Base-by-base conservation (phyloP, 2,797 vertebrate species). In the Tragopan temminckii region DNA sequence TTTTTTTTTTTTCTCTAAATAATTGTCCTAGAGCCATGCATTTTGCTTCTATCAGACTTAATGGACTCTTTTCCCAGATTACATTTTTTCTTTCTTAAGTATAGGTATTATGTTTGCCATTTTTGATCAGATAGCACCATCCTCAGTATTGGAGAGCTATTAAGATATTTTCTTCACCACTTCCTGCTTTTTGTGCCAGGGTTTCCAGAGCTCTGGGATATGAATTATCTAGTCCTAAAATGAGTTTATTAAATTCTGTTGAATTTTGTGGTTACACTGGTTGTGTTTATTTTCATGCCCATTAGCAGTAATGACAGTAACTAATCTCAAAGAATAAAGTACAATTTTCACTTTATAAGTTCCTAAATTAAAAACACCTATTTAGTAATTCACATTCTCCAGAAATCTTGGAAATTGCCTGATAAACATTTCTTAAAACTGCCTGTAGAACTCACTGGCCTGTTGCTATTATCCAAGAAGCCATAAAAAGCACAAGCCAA, bases 281-380 rank as follows among this genome's bases (percentile, higher is more conserved):
- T 50, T 80, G 11, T 71, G 12, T 77, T 90, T 78, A 74, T 58
- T 87, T 92, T 85, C 25, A 36, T 2, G 4, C 80, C 85, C 5
- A 21, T 88, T 57, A 57, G 19, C 12, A 33, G n/a, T 57, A 33
- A 57, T 57, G 53, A 57, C 31, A 57, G 19, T 91, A 61, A 61
- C 27, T 74, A 58, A 57, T 64, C 46, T 80, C 36, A 57, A 58
- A 77, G 57, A 66, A 75, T 11, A 89, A 90, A 84, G 55, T 24
- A 4, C 0, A 18, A 0, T 33, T 50, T 74, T 80, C 74, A 4
- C 15, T 86, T 92, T 71, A 20, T 72, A 93, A 42, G 12, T 77
- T 93, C 46, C 62, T 96, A 89, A 87, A 97, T 95, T 98, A 84
- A 95, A 97, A 95, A 31, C 89, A 84, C 35, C 3, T 80, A 88